Evolutionary conservation across 2,888 invertebrate species (phyloP).

Genomic region (Protophormia terraenovae): DNA sequence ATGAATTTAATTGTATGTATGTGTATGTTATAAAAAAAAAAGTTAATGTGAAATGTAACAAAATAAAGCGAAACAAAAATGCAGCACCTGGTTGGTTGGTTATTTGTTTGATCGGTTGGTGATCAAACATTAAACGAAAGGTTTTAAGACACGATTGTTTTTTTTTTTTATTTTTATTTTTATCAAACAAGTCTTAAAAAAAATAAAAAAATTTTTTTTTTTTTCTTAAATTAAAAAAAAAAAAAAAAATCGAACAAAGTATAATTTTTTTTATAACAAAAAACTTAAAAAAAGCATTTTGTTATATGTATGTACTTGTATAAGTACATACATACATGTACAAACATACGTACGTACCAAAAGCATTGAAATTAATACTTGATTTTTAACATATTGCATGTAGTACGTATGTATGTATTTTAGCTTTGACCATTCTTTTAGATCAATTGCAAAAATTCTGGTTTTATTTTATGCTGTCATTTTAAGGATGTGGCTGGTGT

Average conservation of each 20-base stretch:
- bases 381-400: neutral
- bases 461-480: slow-evolving; percentile 7
- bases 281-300: neutral
- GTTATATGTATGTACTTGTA: too few relatives aligned
- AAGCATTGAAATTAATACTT: neutral
- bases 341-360: too few relatives aligned
- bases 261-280: neutral
- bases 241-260: neutral
- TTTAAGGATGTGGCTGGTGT: slow-evolving; percentile 20
- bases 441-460: neutral
- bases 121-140: neutral
- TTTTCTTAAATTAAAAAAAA: neutral
- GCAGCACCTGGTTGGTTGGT: slow-evolving; percentile 32
- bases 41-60: neutral
- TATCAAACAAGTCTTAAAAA: neutral
- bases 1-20: neutral
- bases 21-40: neutral
- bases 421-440: neutral
- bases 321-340: too few relatives aligned
- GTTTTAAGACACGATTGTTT: neutral
- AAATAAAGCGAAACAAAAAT: neutral
- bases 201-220: neutral
- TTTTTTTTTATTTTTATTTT: neutral
- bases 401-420: neutral
- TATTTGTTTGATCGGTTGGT: neutral